Evolutionary conservation across 1,140 invertebrate species (phyloP).

Genomic region (Pseudomyrmex concolor): DNA sequence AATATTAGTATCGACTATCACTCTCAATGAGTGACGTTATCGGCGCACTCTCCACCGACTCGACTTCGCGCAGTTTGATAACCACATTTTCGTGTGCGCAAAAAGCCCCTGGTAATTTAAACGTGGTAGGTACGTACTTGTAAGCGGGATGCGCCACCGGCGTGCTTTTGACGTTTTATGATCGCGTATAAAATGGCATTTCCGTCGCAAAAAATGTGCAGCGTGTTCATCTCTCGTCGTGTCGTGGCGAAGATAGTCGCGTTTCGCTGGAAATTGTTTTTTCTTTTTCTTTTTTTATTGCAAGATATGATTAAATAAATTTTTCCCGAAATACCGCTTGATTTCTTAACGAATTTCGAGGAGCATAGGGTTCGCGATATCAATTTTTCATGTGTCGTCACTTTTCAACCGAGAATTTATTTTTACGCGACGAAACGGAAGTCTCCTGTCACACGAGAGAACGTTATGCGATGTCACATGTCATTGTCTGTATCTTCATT

Average conservation of each 20-base stretch:
- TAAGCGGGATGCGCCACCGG: neutral
- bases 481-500: constrained; percentile 77
- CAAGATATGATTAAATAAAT: too few relatives aligned
- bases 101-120: constrained; percentile 38
- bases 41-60: constrained; percentile 34
- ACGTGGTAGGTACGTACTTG: neutral
- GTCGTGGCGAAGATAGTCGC: constrained; percentile 31
- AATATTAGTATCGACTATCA: constrained; percentile 40
- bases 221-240: neutral
- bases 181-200: constrained; percentile 51
- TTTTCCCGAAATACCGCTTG: too few relatives aligned
- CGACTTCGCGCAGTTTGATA: constrained; percentile 45
- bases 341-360: too few relatives aligned
- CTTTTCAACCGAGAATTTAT: neutral
- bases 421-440: neutral
- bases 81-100: constrained; percentile 42
- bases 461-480: constrained; percentile 64
- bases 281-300: neutral
- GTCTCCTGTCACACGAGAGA: neutral
- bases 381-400: too few relatives aligned
- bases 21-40: constrained; percentile 37
- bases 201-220: constrained; percentile 47
- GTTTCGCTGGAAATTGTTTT: neutral
- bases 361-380: too few relatives aligned
- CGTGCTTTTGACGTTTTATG: constrained; percentile 50